Conservation (phyloP, 2,888 invertebrate species). For the Sipha maydis region DNA sequence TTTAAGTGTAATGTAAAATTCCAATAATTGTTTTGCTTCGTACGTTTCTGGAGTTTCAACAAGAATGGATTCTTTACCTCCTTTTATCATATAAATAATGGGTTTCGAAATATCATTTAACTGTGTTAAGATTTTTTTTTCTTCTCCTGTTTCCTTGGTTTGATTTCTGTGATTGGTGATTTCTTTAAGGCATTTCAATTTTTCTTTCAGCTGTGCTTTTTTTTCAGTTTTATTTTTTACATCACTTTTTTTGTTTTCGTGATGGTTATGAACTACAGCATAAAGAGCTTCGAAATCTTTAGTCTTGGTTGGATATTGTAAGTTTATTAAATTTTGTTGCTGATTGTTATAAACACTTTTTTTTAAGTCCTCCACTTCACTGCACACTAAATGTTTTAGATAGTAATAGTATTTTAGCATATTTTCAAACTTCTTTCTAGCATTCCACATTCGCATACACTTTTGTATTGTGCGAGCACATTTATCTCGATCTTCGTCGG, state of each 20-base stretch:
- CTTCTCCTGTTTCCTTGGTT: conserved; percentile 10
- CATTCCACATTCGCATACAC: not conserved
- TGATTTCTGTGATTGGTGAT: conserved; percentile 10
- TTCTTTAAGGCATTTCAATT: conserved; percentile 30
- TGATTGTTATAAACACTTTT: not conserved
- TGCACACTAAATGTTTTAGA: not conserved
- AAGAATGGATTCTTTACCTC: not conserved
- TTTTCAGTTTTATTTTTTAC: conserved; percentile 2
- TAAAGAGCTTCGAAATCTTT: conserved; percentile 52
- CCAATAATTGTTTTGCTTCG: not conserved
- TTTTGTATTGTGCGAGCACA: conserved; percentile 15
- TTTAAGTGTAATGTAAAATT: not conserved
- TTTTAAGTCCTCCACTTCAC: conserved; percentile 4
- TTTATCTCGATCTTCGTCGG: not conserved
- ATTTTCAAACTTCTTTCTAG: not conserved
- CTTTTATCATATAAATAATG: not conserved
- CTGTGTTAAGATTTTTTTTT: conserved; percentile 15
- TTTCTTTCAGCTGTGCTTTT: not conserved
- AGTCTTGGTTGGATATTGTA: conserved; percentile 20
- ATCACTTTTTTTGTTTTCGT: too few relatives aligned
- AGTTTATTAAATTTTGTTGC: not conserved
- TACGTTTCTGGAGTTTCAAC: conserved; percentile 2
- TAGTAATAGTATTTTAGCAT: conserved; percentile 22
- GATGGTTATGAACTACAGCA: too few relatives aligned
- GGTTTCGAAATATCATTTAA: conserved; percentile 33